Evolutionary conservation across 1,140 invertebrate genomes (phyloP).

Genomic region (Procambarus clarkii): DNA sequence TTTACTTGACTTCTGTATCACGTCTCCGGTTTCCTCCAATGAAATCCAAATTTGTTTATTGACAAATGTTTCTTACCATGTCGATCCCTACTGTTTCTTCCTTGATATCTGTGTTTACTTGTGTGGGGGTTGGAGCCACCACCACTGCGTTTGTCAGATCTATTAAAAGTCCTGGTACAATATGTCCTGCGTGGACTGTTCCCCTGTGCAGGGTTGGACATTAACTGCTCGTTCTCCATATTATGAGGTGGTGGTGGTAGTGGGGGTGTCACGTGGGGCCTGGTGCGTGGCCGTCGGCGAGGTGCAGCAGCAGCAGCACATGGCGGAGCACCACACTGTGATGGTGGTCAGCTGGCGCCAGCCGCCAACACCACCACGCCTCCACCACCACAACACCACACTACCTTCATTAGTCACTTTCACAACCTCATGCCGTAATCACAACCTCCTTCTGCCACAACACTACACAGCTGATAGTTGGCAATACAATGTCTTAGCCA

Average conservation of each 20-base stretch:
- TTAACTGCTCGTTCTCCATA: constrained; percentile 27
- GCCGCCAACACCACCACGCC: constrained; percentile 7
- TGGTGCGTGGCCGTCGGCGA: constrained; percentile 20
- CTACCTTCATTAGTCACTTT: neutral
- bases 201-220: neutral
- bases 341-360: constrained; percentile 22
- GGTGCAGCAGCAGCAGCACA: neutral
- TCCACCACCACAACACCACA: constrained; percentile 8
- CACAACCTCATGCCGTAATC: neutral
- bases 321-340: too few species aligned
- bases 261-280: neutral
- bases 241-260: constrained; percentile 1
- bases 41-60: too few species aligned
- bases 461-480: too few species aligned
- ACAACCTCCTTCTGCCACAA: too few species aligned
- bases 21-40: too few species aligned
- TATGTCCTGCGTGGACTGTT: constrained; percentile 21
- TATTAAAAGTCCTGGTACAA: constrained; percentile 22
- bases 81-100: constrained; percentile 36
- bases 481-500: too few species aligned
- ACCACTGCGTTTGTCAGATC: constrained; percentile 16
- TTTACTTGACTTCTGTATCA: too few species aligned
- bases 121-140: neutral
- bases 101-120: constrained; percentile 41
- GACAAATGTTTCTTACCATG: constrained; percentile 57